Evolutionary conservation across 2,797 vertebrate species (phyloP).

Genomic region (Tympanoctomys barrerae): DNA sequence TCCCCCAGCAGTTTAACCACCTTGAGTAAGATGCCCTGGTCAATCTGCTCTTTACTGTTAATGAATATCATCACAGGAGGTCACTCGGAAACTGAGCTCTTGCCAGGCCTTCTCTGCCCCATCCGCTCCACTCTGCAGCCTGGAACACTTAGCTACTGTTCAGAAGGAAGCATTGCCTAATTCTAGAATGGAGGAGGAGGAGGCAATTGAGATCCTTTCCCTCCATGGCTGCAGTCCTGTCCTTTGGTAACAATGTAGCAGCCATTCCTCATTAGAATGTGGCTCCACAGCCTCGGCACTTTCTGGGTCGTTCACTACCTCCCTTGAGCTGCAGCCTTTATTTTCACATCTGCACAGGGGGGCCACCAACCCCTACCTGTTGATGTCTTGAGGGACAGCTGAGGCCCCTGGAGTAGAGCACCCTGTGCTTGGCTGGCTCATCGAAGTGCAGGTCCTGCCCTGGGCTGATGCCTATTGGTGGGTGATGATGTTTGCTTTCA

Average conservation of each 20-base stretch:
- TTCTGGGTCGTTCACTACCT: background rate
- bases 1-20: background rate
- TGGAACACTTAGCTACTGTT: no score
- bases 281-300: background rate
- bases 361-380: background rate
- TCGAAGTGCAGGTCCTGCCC: background rate
- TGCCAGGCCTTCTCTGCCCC: background rate
- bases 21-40: background rate
- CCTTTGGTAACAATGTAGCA: background rate
- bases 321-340: background rate
- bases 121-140: background rate
- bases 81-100: background rate
- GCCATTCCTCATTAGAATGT: background rate
- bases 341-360: slow-evolving; percentile 13
- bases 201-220: no score
- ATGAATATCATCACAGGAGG: background rate
- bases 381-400: background rate
- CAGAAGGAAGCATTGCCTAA: background rate
- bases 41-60: background rate
- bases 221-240: background rate
- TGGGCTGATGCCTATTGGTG: background rate
- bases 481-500: background rate
- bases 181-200: background rate
- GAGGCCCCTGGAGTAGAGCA: background rate
- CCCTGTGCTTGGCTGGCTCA: background rate